These are phyloP conservation scores for Meloidogyne floridensis DNA, from an alignment of 1,140 invertebrate genomes.

Conservation along the genomic window DNA sequence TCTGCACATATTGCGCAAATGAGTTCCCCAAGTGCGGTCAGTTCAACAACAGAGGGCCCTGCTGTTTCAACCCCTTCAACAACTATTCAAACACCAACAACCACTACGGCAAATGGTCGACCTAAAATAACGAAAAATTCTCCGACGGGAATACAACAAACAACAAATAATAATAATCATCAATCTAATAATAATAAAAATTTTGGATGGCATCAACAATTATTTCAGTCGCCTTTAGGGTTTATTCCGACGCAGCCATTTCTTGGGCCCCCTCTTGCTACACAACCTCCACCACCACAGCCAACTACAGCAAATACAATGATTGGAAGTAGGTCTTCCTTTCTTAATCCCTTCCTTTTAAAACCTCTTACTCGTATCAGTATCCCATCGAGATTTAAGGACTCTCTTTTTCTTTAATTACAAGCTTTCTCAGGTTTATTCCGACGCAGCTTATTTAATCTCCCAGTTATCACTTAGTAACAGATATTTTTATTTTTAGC, in stretches of 20 bases:
- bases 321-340: neutral
- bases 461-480: too few species aligned
- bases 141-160: constrained; percentile 16
- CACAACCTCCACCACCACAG: neutral
- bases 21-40: constrained; percentile 25
- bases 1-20: constrained; percentile 26
- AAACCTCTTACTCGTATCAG: too few species aligned
- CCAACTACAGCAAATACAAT: neutral
- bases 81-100: constrained; percentile 15
- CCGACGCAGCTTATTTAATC: too few species aligned
- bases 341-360: too few species aligned
- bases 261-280: neutral
- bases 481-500: neutral
- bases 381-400: too few species aligned
- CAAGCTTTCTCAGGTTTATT: too few species aligned
- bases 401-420: too few species aligned
- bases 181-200: constrained; percentile 8
- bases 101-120: neutral
- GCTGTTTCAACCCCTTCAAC: neutral
- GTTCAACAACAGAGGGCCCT: constrained; percentile 19
- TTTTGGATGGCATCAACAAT: neutral
- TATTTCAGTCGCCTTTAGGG: neutral
- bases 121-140: constrained; percentile 15
- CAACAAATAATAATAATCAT: neutral
- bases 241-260: constrained; percentile 1